Evolutionary conservation across 2,113 vertebrate species (phyloP).

Genomic region (Festucalex cinctus): DNA sequence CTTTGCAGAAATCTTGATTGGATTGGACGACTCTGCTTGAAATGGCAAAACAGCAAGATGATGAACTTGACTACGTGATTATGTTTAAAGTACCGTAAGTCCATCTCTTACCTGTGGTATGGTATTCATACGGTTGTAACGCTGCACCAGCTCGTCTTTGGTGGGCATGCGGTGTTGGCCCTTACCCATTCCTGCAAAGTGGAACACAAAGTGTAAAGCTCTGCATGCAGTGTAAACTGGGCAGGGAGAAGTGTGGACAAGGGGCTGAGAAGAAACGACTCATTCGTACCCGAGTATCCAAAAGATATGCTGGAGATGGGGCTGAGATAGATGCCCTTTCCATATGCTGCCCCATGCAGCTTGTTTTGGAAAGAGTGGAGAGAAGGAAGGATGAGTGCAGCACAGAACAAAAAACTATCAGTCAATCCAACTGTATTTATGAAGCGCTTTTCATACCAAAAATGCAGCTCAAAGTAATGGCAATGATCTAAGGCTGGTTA

Average conservation of each 20-base stretch:
- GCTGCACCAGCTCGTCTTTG: conserved; percentile 96
- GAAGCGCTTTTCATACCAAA: too few species aligned
- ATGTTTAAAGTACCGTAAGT: not conserved
- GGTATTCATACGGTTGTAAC: conserved; percentile 98
- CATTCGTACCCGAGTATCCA: conserved; percentile 98
- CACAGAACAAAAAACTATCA: not conserved
- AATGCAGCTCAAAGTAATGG: too few species aligned
- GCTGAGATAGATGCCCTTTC: conserved; percentile 99
- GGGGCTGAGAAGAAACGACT: not conserved
- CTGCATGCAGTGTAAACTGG: too few species aligned
- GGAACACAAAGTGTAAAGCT: conserved; percentile 8
- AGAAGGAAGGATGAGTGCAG: conserved; percentile 58
- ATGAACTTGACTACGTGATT: not conserved
- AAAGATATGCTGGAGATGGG: conserved; percentile 99
- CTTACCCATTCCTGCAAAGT: conserved; percentile 92
- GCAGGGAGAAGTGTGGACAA: not conserved
- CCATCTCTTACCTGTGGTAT: conserved; percentile 85
- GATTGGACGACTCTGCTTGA: conserved; percentile 86
- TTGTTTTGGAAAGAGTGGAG: conserved; percentile 81
- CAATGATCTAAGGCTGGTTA: too few species aligned
- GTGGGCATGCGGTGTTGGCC: conserved; percentile 99
- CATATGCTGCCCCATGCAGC: conserved; percentile 99
- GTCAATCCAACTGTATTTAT: too few species aligned
- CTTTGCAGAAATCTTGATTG: conserved; percentile 98
- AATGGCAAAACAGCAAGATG: conserved; percentile 9